A percentile compares a stretch with the other conserved stretches of the same genome.
These are phyloP conservation scores for Crypturellus tataupa DNA, from an alignment of 2,797 vertebrate genomes.

Conservation along the genomic window DNA sequence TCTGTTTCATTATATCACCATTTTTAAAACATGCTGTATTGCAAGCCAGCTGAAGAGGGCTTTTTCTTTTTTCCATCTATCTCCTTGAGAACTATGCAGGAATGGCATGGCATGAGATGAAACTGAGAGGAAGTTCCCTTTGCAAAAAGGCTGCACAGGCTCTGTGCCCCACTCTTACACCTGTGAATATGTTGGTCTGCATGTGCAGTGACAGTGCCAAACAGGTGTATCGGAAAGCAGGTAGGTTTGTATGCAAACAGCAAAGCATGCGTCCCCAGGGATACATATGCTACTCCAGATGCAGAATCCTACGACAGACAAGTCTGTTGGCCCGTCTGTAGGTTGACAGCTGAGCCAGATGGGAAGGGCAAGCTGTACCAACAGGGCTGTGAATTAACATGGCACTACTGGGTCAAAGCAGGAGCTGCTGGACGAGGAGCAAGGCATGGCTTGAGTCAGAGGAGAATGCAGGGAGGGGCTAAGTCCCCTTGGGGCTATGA, in stretches of 20 bases:
- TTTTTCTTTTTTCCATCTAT: not conserved
- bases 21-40: not conserved
- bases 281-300: fast-evolving
- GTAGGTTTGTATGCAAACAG: not conserved
- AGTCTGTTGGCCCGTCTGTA: not conserved
- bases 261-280: not conserved
- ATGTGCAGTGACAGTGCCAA: not conserved
- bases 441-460: not conserved
- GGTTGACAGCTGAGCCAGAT: not conserved
- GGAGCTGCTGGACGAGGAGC: not conserved
- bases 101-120: not conserved
- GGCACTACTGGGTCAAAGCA: not conserved
- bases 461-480: not conserved
- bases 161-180: fast-evolving
- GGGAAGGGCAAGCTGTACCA: not conserved
- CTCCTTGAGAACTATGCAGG: not conserved
- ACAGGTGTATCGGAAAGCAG: not conserved
- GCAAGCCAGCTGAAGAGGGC: not conserved
- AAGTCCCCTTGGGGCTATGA: not conserved
- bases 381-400: not conserved
- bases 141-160: not conserved
- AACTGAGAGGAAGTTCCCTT: not conserved
- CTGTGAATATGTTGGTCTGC: not conserved
- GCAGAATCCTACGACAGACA: not conserved
- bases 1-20: not conserved